These are phyloP conservation scores for Salminus brasiliensis DNA, from an alignment of 2,113 vertebrate species.

Conservation along the genomic window DNA sequence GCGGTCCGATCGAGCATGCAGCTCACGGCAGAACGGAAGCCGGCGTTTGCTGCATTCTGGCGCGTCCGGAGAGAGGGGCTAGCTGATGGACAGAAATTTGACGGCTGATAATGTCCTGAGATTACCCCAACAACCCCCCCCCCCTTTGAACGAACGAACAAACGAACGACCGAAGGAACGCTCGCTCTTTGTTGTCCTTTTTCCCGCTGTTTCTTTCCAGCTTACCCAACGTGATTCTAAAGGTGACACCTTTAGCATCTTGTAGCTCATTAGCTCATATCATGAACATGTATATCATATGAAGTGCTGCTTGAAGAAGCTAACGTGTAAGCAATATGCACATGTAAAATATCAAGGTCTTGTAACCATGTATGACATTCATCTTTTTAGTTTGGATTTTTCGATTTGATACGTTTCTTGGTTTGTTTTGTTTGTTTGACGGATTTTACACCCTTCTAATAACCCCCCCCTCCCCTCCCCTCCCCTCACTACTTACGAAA, in stretches of 20 bases:
- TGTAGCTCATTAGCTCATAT: constrained; percentile 69
- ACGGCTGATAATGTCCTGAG: constrained; percentile 23
- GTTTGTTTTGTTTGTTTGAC: constrained; percentile 31
- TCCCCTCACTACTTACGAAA: constrained; percentile 56
- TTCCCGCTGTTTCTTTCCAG: constrained; percentile 51
- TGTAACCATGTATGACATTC: constrained; percentile 55
- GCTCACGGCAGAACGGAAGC: constrained; percentile 21
- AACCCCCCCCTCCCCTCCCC: constrained; percentile 59
- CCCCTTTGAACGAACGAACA: background rate
- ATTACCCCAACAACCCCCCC: background rate
- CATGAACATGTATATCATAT: constrained; percentile 72
- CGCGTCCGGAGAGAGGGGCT: background rate
- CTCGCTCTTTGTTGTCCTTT: background rate
- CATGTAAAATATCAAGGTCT: constrained; percentile 73
- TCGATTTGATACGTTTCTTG: constrained; percentile 34
- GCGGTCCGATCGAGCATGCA: constrained; percentile 6
- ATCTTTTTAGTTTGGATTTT: constrained; percentile 25
- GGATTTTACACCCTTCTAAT: constrained; percentile 68
- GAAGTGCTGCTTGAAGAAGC: constrained; percentile 78
- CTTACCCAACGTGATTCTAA: constrained; percentile 57
- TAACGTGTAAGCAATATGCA: constrained; percentile 78
- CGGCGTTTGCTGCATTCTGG: background rate
- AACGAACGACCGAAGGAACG: too few species aligned
- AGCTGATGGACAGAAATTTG: background rate
- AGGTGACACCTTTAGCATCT: constrained; percentile 61